Percentiles rank a stretch among this genome's conserved stretches.
These are phyloP conservation scores for Pomatostomus ruficeps DNA, from an alignment of 2,113 vertebrate genomes.

Conservation along the genomic window DNA sequence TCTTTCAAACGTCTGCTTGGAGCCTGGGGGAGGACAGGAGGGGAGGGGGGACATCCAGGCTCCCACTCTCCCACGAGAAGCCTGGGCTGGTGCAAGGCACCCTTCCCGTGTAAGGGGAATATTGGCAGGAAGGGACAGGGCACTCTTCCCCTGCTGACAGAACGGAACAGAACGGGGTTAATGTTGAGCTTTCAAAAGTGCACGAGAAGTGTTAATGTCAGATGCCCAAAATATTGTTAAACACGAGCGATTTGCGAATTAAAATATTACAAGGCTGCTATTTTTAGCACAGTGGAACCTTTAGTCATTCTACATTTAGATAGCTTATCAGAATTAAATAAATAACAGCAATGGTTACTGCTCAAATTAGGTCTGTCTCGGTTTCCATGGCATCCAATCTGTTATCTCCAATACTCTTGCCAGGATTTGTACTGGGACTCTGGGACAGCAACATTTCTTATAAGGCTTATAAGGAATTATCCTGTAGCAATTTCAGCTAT, in stretches of 20 bases:
- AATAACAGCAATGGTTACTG: conserved; percentile 64
- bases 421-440: conserved; percentile 61
- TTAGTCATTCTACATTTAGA: conserved; percentile 62
- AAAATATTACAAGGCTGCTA: conserved; percentile 62
- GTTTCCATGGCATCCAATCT: conserved; percentile 76
- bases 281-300: conserved; percentile 63
- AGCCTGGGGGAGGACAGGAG: not conserved
- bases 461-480: conserved; percentile 62
- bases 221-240: conserved; percentile 57
- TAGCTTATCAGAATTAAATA: conserved; percentile 69
- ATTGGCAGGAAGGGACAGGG: not conserved
- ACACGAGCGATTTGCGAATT: conserved; percentile 35
- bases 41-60: not conserved
- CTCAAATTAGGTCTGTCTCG: conserved; percentile 69
- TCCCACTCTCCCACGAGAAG: not conserved
- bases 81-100: not conserved
- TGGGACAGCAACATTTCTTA: conserved; percentile 45
- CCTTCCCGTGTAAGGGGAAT: accelerated
- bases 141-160: not conserved
- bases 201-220: not conserved
- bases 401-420: conserved; percentile 63
- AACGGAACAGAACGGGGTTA: not conserved
- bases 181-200: not conserved
- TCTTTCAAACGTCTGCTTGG: not conserved
- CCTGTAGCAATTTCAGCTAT: conserved; percentile 39